Conservation (phyloP, 2,113 vertebrate genomes). For the Oxyruncus cristatus region DNA sequence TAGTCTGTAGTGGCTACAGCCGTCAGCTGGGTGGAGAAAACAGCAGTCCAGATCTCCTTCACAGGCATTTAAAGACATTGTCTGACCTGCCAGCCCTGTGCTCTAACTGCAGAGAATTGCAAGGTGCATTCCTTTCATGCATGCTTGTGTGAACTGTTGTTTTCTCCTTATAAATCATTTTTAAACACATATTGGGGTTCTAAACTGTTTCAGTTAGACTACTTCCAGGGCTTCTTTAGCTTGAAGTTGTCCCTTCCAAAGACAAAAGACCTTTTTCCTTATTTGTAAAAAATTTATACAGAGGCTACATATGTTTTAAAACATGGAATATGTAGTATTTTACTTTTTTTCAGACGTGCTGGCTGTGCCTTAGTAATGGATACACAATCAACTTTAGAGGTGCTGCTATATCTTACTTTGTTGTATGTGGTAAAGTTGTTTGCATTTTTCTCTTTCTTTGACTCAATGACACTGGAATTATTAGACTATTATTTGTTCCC, state of each 20-base stretch:
- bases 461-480: neutral
- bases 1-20: neutral
- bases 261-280: neutral
- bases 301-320: neutral
- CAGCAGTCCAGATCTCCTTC: neutral
- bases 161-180: neutral
- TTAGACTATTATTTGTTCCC: neutral
- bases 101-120: neutral
- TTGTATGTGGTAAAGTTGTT: neutral
- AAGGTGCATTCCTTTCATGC: neutral
- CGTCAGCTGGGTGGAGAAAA: neutral
- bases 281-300: neutral
- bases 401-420: neutral
- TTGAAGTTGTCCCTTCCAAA: neutral
- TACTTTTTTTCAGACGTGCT: neutral
- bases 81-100: neutral
- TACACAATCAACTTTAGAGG: neutral
- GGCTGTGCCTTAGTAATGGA: neutral
- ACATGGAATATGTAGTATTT: neutral
- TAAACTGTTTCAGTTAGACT: neutral
- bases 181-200: neutral
- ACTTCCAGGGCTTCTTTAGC: neutral
- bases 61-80: neutral
- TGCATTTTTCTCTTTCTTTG: neutral
- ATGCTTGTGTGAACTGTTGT: neutral